Evolutionary conservation across 2,888 invertebrate species (phyloP).

Genomic region (Leistus spinibarbis): DNA sequence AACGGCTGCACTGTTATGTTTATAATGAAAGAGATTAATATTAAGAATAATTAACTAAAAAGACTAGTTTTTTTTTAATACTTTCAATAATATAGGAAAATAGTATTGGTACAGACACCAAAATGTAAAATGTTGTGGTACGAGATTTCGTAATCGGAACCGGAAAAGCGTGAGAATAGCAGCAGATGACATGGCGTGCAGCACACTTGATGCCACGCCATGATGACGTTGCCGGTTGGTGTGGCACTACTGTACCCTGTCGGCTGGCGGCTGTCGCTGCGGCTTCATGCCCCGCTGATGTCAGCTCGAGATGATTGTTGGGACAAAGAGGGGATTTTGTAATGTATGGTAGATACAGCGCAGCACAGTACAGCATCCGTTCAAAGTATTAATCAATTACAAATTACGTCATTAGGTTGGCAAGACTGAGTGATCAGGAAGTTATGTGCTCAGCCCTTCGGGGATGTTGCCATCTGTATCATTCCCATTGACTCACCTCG

Average conservation of each 20-base stretch:
- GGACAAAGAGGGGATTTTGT: not conserved
- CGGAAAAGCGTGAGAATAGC: conserved; percentile 12
- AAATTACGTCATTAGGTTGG: conserved; percentile 55
- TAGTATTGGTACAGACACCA: not conserved
- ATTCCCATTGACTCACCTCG: conserved; percentile 27
- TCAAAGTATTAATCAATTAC: conserved; percentile 54
- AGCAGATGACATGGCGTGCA: not conserved
- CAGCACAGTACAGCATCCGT: conserved; percentile 16
- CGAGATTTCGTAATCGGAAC: conserved; percentile 7
- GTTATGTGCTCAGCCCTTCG: conserved; percentile 44
- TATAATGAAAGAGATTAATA: too few relatives aligned
- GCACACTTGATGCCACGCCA: not conserved
- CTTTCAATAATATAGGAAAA: too few relatives aligned
- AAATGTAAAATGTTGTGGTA: not conserved
- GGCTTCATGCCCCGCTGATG: not conserved
- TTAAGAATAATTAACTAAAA: too few relatives aligned
- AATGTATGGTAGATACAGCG: not conserved
- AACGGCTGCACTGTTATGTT: too few relatives aligned
- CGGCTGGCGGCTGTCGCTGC: too few relatives aligned
- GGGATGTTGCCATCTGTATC: not conserved
- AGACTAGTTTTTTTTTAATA: too few relatives aligned
- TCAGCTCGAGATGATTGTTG: not conserved
- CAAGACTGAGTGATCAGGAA: conserved; percentile 54
- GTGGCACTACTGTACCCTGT: not conserved
- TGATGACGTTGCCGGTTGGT: not conserved